A percentile compares a stretch with the other conserved stretches of the same genome.
Conservation (phyloP, 64 coral and sea anemone genomes). For the Montipora foliosa region DNA sequence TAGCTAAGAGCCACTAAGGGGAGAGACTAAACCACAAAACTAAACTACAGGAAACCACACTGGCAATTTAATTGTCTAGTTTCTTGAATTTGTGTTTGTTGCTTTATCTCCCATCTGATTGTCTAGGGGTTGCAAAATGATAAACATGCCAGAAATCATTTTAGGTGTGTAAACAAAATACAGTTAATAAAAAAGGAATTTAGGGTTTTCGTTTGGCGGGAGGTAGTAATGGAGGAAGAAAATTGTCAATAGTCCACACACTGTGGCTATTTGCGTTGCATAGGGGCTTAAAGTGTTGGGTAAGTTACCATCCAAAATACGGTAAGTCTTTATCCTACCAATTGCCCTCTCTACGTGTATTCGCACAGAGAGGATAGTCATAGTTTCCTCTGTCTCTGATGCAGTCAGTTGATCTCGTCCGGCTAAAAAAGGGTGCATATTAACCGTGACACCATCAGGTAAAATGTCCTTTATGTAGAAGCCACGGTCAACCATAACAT, state of each 20-base stretch:
- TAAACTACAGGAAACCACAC: too few species aligned
- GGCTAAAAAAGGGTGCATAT: background rate
- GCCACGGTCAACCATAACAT: background rate
- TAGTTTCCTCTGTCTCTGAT: background rate
- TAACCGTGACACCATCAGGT: conserved; percentile 16
- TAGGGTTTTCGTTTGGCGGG: background rate
- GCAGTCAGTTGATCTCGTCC: background rate
- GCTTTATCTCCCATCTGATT: too few species aligned
- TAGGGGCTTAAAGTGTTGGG: background rate
- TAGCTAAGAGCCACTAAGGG: too few species aligned
- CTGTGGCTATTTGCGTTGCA: background rate
- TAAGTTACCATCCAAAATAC: background rate
- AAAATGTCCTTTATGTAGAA: background rate
- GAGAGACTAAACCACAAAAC: too few species aligned
- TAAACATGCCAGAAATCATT: too few species aligned
- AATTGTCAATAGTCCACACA: background rate
- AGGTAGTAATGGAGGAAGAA: background rate
- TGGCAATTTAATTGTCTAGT: too few species aligned
- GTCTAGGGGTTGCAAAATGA: too few species aligned
- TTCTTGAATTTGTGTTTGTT: too few species aligned
- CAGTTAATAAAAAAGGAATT: background rate
- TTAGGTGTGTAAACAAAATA: background rate
- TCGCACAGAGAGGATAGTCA: background rate
- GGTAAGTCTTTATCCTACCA: background rate
- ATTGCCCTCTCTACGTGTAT: background rate